Percentiles rank a stretch among this genome's conserved stretches.
phyloP scores from a whole-genome alignment of 2,113 vertebrate genomes.

The Calidris pugnax region DNA sequence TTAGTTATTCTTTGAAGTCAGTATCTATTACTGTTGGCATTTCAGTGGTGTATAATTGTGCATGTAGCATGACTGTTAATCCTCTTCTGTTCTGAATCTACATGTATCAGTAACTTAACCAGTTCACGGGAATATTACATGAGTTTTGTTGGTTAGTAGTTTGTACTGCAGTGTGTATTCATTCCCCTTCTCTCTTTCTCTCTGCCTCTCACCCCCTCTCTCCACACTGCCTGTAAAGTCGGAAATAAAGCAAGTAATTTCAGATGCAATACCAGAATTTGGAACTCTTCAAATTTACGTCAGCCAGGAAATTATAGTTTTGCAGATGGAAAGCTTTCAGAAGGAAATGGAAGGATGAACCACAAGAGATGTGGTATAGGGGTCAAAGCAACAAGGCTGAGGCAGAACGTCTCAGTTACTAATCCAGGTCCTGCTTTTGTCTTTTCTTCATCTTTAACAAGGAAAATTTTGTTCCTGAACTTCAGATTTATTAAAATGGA shows the following conservation, averaged over 20 bases:
- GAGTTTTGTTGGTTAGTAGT: neutral
- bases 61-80: neutral
- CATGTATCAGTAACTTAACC: neutral
- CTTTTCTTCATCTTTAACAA: neutral
- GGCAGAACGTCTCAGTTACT: constrained; percentile 25
- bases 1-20: neutral
- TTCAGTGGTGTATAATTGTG: neutral
- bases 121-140: neutral
- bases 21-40: neutral
- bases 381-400: constrained; percentile 23
- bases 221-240: neutral
- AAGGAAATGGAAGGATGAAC: constrained; percentile 65
- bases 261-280: constrained; percentile 43
- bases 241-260: constrained; percentile 45
- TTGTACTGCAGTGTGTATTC: neutral
- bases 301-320: constrained; percentile 67
- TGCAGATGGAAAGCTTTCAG: constrained; percentile 55
- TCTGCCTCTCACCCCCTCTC: neutral
- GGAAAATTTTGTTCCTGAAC: neutral
- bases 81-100: neutral
- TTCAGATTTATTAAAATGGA: neutral
- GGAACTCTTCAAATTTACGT: constrained; percentile 49
- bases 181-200: neutral
- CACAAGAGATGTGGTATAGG: constrained; percentile 32
- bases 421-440: neutral